Percentiles rank a stretch among this genome's conserved stretches.
These are phyloP conservation scores for Macaria notata DNA, from an alignment of 2,888 invertebrate species.

Conservation along the genomic window DNA sequence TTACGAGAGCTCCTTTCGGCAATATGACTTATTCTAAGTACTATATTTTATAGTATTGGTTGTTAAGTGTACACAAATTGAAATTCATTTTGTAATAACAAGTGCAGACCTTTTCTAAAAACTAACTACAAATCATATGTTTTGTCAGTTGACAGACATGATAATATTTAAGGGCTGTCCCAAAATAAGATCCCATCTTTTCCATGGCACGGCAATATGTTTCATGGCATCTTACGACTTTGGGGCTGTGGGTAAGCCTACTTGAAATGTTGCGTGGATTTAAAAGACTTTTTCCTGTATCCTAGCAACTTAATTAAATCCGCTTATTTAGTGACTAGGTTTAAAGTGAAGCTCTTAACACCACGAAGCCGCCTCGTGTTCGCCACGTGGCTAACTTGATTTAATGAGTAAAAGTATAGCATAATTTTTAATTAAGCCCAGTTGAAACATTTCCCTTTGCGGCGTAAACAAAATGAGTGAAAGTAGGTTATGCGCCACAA, in stretches of 20 bases:
- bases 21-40: too few species aligned
- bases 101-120: too few species aligned
- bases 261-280: slow-evolving; percentile 4
- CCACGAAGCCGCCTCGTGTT: slow-evolving; percentile 34
- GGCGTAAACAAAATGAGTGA: slow-evolving; percentile 7
- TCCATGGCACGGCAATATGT: slow-evolving; percentile 13
- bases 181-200: slow-evolving; percentile 12
- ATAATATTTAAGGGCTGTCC: slow-evolving; percentile 6
- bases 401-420: slow-evolving; percentile 49
- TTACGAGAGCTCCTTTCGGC: background rate
- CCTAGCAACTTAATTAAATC: slow-evolving; percentile 3
- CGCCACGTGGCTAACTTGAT: slow-evolving; percentile 38
- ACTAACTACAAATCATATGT: too few species aligned
- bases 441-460: slow-evolving; percentile 33
- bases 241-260: slow-evolving; percentile 1
- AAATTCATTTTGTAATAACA: too few species aligned
- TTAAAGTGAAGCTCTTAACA: slow-evolving; percentile 42
- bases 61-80: too few species aligned
- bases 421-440: slow-evolving; percentile 38
- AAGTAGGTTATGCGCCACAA: slow-evolving; percentile 14
- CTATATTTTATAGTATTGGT: too few species aligned
- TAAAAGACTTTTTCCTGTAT: background rate
- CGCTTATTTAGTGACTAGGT: slow-evolving; percentile 32
- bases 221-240: slow-evolving; percentile 7
- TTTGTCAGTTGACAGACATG: slow-evolving; percentile 11